Evolutionary conservation across 2,888 invertebrate genomes (phyloP).

Genomic region (Poecilus cupreus): DNA sequence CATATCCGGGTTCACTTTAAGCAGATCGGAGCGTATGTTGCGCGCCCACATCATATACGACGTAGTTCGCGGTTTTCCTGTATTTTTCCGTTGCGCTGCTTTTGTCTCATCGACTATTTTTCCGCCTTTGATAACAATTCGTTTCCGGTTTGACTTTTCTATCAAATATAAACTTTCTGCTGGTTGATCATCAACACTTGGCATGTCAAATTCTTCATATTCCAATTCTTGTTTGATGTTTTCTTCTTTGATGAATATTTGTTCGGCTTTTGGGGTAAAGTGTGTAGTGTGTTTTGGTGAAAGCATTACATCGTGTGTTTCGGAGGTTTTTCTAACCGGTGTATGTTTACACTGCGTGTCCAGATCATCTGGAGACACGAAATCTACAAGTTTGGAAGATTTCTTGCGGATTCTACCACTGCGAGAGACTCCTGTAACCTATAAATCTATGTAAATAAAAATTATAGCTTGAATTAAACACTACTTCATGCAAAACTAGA

Average conservation of each 20-base stretch:
- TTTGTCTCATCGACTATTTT: constrained; percentile 83
- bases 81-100: constrained; percentile 85
- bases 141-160: constrained; percentile 86
- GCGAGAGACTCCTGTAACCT: constrained; percentile 90
- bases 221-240: no score
- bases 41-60: constrained; percentile 96
- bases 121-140: constrained; percentile 80
- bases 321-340: constrained; percentile 67
- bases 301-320: constrained; percentile 62
- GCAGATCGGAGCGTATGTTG: constrained; percentile 84
- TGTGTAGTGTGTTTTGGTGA: no score
- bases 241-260: no score
- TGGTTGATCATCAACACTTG: constrained; percentile 70
- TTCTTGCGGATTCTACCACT: constrained; percentile 95
- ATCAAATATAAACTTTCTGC: no score
- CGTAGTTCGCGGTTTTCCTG: constrained; percentile 86
- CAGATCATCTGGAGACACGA: constrained; percentile 92
- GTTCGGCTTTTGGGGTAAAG: constrained; percentile 63
- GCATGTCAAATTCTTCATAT: constrained; percentile 65
- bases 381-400: constrained; percentile 95
- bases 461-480: no score
- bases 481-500: no score
- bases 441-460: no score
- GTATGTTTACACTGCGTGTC: constrained; percentile 77
- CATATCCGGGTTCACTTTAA: constrained; percentile 83